Base-by-base conservation (phyloP, 37 sponge, comb jelly and placozoan species). In the Spongilla lacustris region DNA sequence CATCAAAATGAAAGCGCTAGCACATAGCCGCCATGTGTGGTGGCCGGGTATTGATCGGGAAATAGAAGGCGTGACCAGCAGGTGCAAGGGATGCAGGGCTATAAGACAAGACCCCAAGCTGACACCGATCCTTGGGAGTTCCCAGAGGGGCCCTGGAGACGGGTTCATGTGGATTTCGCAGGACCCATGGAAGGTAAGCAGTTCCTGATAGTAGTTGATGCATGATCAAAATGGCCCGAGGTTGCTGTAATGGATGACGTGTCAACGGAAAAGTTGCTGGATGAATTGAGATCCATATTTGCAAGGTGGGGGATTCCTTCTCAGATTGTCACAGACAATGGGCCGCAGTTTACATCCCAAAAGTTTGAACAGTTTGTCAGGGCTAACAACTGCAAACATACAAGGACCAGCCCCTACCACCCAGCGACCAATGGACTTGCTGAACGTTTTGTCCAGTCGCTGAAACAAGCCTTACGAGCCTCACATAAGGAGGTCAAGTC, bases 331-430 rank as follows among this genome's bases (percentile, higher is more conserved):
- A 78, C 74, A 50, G 89, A 83, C 49, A 87, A 89, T 76, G 84
- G 89, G 11, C 37, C 84, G 12, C 74, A 79, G 36, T 89, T 89
- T 48, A 70, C 80, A 22, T 36, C 79, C 17, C 28, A n/a, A 68
- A 84, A 83, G 50, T 89, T 89, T 71, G 36, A 67, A 76, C 58
- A 76, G n/a, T n/a, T n/a, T n/a, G n/a, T n/a, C 82, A 77, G 28
- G 34, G 58, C 27, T 68, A 81, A 67, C 46, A 58, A 58, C 58
- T 58, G 58, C 58, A 58, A 58, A 58, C 58, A 14, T 26, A 27
- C 71, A 74, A 28, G 50, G 81, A 23, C 31, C 72, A 13, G 81
- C 10, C 67, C 90, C 67, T 78, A 80, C 38, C 73, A 84, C 36
- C 80, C 81, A n/a, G 49, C 76, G 4, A 74, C 83, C 22, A 81